Evolutionary conservation across 1,140 invertebrate genomes (phyloP), one percentile per base, ranked within the genome.

Genomic region (Pseudomyrmex dendroicus): DNA sequence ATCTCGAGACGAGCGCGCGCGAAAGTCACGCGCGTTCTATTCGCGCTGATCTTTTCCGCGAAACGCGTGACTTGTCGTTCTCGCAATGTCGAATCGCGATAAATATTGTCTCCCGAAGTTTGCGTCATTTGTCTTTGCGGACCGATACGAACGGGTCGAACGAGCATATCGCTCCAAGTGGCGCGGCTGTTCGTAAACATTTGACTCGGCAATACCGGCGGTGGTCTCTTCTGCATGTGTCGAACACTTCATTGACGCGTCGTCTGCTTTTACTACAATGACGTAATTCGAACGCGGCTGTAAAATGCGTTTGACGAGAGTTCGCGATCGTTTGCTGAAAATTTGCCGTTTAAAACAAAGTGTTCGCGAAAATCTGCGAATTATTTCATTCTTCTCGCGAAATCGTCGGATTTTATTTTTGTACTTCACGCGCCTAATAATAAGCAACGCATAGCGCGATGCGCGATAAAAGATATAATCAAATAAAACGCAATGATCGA

Each of bases 261-360:
- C 72, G 77, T 52, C 48, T 74, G 72, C 84, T 88, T 87, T 88
- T 88, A 78, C 77, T 83, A 73, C 13, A 70, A 22, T 83, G 86
- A 87, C 84, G 83, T 80, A 87, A 88, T 72, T 62, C 46, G 57
- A 73, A 72, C 4, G 35, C 4, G 64, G 13, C 64, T 25, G 72
- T 57, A 66, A 61, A 35, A 35, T 52, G 50, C 50, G 52, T 66
- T 7, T 15, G 50, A 13, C 9, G 25, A 67, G 35, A 64, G 70
- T 25, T 59, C 68, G 64, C 22, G 46, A n/a, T 1, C 12, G 13
- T 61, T 15, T 9, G 44, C 57, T 63, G 20, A 13, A 54, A 54
- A 66, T 76, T 12, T 0, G 22, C 13, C 48, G 8, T 7, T 48
- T 44, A 22, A 35, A 56, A 20, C 25, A 15, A 35, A 20, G 46